Evolutionary conservation across 2,888 invertebrate species (phyloP).

Genomic region (Mechanitis messenoides): DNA sequence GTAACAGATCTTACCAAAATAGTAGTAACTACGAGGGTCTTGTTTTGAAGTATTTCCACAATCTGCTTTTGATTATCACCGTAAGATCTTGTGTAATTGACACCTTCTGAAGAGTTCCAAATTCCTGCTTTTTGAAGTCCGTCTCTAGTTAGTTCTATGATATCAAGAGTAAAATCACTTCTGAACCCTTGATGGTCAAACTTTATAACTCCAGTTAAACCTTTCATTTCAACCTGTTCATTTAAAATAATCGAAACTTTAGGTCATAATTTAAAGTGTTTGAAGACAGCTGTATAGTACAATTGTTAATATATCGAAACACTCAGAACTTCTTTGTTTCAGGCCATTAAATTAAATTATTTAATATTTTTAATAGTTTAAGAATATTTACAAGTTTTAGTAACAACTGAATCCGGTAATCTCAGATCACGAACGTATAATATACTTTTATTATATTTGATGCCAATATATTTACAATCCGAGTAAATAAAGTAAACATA

Average conservation of each 20-base stretch:
- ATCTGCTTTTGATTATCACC: slow-evolving; percentile 91
- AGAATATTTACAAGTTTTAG: too few relatives aligned
- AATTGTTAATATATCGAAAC: too few relatives aligned
- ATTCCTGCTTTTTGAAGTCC: slow-evolving; percentile 90
- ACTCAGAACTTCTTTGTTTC: background rate
- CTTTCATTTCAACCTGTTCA: slow-evolving; percentile 90
- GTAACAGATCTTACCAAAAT: slow-evolving; percentile 82
- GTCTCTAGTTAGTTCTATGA: slow-evolving; percentile 90
- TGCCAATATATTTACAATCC: too few relatives aligned
- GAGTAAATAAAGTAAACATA: too few relatives aligned
- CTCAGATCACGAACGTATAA: too few relatives aligned
- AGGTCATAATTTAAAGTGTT: background rate
- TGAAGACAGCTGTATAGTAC: too few relatives aligned
- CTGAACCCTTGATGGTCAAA: slow-evolving; percentile 96
- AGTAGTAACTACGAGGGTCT: slow-evolving; percentile 93
- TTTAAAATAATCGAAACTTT: slow-evolving; percentile 26
- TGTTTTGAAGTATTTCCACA: slow-evolving; percentile 92
- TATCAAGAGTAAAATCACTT: slow-evolving; percentile 92
- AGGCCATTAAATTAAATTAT: background rate
- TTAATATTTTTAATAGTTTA: background rate
- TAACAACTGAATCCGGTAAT: too few relatives aligned
- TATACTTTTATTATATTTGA: too few relatives aligned
- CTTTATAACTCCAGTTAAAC: slow-evolving; percentile 94
- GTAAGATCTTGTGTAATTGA: slow-evolving; percentile 91
- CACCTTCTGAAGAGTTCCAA: slow-evolving; percentile 92